A percentile compares a stretch with the other conserved stretches of the same genome.
These are phyloP conservation scores for Cataglyphis altisquamis DNA, from an alignment of 2,888 invertebrate species.

Conservation along the genomic window DNA sequence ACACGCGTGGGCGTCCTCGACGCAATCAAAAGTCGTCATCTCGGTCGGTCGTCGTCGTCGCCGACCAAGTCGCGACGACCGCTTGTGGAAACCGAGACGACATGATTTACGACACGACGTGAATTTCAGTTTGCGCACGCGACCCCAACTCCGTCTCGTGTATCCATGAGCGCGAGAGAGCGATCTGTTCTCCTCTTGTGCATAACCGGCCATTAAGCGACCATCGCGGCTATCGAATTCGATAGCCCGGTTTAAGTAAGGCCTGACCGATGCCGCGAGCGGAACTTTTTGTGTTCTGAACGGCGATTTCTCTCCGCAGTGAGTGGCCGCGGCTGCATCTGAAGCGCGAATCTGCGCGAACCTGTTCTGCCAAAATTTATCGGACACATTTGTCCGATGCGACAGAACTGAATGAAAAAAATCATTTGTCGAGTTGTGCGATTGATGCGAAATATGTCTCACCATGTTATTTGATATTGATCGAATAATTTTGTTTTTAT, in stretches of 20 bases:
- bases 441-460: neutral
- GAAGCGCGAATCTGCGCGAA: slow-evolving; percentile 9
- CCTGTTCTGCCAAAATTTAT: slow-evolving; percentile 3
- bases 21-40: slow-evolving; percentile 44
- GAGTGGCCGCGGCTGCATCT: neutral
- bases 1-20: slow-evolving; percentile 59
- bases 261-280: slow-evolving; percentile 33
- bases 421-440: neutral
- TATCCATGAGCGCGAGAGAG: slow-evolving; percentile 43
- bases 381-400: neutral
- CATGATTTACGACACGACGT: slow-evolving; percentile 68
- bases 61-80: slow-evolving; percentile 44
- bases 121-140: slow-evolving; percentile 63
- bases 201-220: slow-evolving; percentile 49
- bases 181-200: slow-evolving; percentile 32
- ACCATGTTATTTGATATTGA: neutral
- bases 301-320: neutral
- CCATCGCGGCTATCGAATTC: slow-evolving; percentile 44
- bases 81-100: slow-evolving; percentile 56
- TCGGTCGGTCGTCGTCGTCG: slow-evolving; percentile 9
- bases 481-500: neutral
- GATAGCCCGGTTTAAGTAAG: slow-evolving; percentile 47
- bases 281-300: slow-evolving; percentile 7
- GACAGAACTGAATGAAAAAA: neutral
- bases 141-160: slow-evolving; percentile 24